Evolutionary conservation across 1,140 invertebrate species (phyloP), one percentile per base, ranked within the genome.

Genomic region (Drosophila bocqueti): DNA sequence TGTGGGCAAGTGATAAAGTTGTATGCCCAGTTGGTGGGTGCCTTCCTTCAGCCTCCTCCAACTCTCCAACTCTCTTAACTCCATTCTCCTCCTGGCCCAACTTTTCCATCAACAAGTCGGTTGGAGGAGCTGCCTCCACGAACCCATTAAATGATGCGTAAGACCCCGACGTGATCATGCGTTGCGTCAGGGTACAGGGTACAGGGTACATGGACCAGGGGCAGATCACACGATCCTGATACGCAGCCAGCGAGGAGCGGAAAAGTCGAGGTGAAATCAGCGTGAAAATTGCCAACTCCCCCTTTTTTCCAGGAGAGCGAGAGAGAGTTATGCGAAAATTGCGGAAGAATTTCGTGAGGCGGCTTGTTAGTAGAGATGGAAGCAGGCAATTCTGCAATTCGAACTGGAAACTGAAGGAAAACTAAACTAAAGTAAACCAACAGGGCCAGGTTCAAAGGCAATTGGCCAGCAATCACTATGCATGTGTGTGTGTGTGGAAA

Each of bases 1-100:
- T 90, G 85, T 90, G 85, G 75, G 64, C 85, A 90, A 90, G 85
- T 90, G 85, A 90, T 90, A 90, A 90, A 90, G 85, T 90, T 85
- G 85, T 90, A 90, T 90, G 85, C 78, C 69, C 80, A 81, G 78
- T 84, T 78, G 81, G 74, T 85, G 79, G 82, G 78, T 81, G 74
- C 77, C 73, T 43, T 60, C 58, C 34, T 47, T 24, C 46, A 13
- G 45, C 16, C 26, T 8, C 2, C 36, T 10, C 15, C 10, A 15
- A 11, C n/a, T 31, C 31, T 34, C 31, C 31, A 3, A 3, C 2
- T 34, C 34, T 0, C 29, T 24, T 13, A 1, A 16, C 7, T 26
- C 18, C 24, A 13, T 29, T 24, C 46, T 40, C 24, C 21, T 40
- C 15, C 11, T 40, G 11, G 47, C 11, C 45, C 47, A 68, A 40